phyloP scores from a whole-genome alignment of 2,113 vertebrate genomes.

The Trematomus loennbergii region DNA sequence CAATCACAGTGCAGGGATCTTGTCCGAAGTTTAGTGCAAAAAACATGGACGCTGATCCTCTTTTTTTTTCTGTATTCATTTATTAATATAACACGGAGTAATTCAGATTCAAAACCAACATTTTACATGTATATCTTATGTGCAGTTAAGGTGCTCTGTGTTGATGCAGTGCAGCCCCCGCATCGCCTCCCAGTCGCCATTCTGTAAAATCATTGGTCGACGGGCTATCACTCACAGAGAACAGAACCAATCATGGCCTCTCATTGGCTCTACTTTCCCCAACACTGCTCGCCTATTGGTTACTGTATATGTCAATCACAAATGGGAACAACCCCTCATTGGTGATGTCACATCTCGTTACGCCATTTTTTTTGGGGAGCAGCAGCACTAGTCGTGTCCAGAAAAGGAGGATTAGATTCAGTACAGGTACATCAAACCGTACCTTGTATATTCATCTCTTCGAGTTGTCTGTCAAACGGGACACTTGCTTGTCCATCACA shows the following conservation, averaged over 20 bases:
- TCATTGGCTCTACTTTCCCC: constrained; percentile 32
- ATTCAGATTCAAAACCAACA: not conserved
- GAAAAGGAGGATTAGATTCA: constrained; percentile 64
- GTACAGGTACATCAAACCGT: constrained; percentile 51
- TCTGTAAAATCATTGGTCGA: constrained; percentile 56
- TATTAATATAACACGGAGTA: not conserved
- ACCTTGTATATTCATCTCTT: constrained; percentile 11
- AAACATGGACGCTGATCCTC: not conserved
- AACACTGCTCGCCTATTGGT: constrained; percentile 57
- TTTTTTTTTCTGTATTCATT: accelerated
- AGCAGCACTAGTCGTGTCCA: constrained; percentile 74
- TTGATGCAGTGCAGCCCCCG: constrained; percentile 52
- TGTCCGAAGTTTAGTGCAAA: not conserved
- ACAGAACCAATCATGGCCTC: accelerated
- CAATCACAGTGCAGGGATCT: constrained; percentile 52
- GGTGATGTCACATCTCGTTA: constrained; percentile 81
- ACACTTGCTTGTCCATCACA: constrained; percentile 46
- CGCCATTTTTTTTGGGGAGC: constrained; percentile 88
- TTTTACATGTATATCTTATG: not conserved
- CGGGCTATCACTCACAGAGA: constrained; percentile 45
- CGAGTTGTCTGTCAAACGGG: constrained; percentile 31
- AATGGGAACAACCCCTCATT: not conserved
- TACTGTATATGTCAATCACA: constrained; percentile 67
- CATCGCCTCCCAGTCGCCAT: not conserved
- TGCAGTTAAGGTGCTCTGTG: constrained; percentile 29